These are phyloP conservation scores for Amphipyra tragopoginis DNA, from an alignment of 2,888 invertebrate genomes.

Conservation along the genomic window DNA sequence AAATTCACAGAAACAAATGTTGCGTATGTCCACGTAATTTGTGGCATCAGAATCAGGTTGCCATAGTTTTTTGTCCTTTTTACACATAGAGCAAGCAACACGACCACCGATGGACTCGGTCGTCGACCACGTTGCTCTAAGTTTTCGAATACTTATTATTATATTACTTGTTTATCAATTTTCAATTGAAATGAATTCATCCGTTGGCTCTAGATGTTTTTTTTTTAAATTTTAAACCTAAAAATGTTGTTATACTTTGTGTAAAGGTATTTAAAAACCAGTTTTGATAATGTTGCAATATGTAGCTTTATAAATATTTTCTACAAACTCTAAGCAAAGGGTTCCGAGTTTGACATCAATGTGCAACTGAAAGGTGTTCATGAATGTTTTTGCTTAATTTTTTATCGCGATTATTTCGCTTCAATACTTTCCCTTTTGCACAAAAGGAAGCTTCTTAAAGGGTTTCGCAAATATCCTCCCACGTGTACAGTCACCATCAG, in stretches of 20 bases:
- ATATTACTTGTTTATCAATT: too few relatives aligned
- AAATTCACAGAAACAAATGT: constrained; percentile 16
- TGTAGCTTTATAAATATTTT: background rate
- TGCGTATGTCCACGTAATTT: background rate
- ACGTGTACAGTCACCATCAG: too few relatives aligned
- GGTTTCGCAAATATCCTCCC: constrained; percentile 86
- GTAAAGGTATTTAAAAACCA: background rate
- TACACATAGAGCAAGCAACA: too few relatives aligned
- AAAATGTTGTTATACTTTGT: background rate
- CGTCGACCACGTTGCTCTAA: too few relatives aligned
- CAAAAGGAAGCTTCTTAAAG: constrained; percentile 78
- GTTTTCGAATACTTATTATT: too few relatives aligned
- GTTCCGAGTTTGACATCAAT: constrained; percentile 69
- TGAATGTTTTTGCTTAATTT: constrained; percentile 66
- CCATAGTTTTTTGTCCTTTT: too few relatives aligned
- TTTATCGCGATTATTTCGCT: constrained; percentile 80
- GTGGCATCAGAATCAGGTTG: background rate
- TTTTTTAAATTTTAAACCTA: background rate
- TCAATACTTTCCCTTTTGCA: constrained; percentile 83
- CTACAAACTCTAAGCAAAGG: constrained; percentile 62
- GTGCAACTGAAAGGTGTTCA: constrained; percentile 74
- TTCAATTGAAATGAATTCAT: background rate
- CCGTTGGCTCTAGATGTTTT: background rate
- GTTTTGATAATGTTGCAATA: background rate
- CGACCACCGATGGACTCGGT: too few relatives aligned